phyloP scores from a whole-genome alignment of 2,797 vertebrate genomes.

The Sebastes taczanowskii region DNA sequence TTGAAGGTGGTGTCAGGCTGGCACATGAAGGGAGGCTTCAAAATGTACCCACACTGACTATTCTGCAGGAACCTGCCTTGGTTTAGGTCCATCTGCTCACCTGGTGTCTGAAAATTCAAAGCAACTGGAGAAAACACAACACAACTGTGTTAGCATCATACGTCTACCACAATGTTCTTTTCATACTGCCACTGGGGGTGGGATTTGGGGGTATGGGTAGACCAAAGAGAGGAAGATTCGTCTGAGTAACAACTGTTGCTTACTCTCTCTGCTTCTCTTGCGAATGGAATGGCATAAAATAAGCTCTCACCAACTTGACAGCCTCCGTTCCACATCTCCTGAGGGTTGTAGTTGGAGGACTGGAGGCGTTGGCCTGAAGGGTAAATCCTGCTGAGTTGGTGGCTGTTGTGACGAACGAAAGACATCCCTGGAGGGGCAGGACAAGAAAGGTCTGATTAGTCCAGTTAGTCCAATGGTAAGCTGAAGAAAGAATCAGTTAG shows the following conservation, averaged over 20 bases:
- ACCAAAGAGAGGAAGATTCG: neutral
- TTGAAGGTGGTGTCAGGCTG: slow-evolving; percentile 79
- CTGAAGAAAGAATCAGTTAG: neutral
- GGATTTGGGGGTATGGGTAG: neutral
- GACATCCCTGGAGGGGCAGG: slow-evolving; percentile 73
- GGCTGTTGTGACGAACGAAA: slow-evolving; percentile 85
- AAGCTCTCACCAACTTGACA: slow-evolving; percentile 91
- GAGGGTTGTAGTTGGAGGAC: slow-evolving; percentile 95
- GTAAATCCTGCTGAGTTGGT: slow-evolving; percentile 88
- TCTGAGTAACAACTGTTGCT: neutral
- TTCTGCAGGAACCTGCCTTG: slow-evolving; percentile 90
- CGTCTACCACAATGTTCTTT: neutral
- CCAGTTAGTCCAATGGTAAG: neutral
- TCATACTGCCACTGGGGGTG: no score
- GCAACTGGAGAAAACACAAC: slow-evolving; percentile 82
- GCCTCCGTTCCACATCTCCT: slow-evolving; percentile 96
- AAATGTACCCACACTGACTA: slow-evolving; percentile 86
- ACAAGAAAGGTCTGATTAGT: neutral
- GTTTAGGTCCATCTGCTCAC: slow-evolving; percentile 94
- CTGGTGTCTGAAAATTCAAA: slow-evolving; percentile 94
- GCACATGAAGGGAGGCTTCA: slow-evolving; percentile 89
- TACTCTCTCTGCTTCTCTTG: neutral
- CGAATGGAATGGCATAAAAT: neutral
- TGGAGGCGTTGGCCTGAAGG: slow-evolving; percentile 88
- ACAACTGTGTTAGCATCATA: neutral